Percentiles rank a stretch among this genome's conserved stretches.
These are phyloP conservation scores for Muschampia plurimacula DNA, from an alignment of 2,888 invertebrate species.

Conservation along the genomic window DNA sequence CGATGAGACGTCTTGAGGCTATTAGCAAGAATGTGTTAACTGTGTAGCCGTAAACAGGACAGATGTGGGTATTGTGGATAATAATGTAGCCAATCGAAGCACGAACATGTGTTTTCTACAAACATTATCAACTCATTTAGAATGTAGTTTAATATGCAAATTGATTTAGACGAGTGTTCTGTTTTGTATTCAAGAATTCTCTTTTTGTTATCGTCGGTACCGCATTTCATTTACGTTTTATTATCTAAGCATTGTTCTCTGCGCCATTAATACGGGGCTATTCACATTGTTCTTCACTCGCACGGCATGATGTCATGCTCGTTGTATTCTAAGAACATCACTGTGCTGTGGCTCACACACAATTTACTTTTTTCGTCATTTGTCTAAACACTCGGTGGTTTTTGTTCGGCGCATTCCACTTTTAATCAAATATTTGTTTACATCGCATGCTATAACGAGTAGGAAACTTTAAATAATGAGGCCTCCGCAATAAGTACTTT, in stretches of 20 bases:
- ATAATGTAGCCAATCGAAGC: constrained; percentile 53
- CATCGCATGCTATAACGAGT: constrained; percentile 48
- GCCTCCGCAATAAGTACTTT: constrained; percentile 47
- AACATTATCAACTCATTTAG: constrained; percentile 45
- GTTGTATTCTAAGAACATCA: constrained; percentile 57
- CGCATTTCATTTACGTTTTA: constrained; percentile 61
- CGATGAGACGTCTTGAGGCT: constrained; percentile 50
- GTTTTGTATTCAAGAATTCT: constrained; percentile 48
- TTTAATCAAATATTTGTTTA: constrained; percentile 67
- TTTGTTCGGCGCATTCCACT: constrained; percentile 56
- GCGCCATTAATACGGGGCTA: constrained; percentile 61
- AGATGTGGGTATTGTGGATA: constrained; percentile 55
- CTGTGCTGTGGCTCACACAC: constrained; percentile 51
- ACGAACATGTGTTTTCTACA: constrained; percentile 55
- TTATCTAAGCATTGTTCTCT: constrained; percentile 64
- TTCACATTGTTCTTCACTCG: constrained; percentile 63
- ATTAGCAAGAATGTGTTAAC: constrained; percentile 71
- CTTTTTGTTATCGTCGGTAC: constrained; percentile 45
- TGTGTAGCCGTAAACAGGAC: constrained; percentile 59
- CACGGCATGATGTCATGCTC: constrained; percentile 65
- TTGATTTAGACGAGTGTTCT: constrained; percentile 42
- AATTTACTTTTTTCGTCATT: constrained; percentile 56
- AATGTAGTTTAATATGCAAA: constrained; percentile 34
- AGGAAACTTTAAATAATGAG: constrained; percentile 50
- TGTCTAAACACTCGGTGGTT: constrained; percentile 52